Percentiles rank a stretch among this genome's conserved stretches.
Conservation (phyloP, 2,888 invertebrate species). For the Conus canariensis region DNA sequence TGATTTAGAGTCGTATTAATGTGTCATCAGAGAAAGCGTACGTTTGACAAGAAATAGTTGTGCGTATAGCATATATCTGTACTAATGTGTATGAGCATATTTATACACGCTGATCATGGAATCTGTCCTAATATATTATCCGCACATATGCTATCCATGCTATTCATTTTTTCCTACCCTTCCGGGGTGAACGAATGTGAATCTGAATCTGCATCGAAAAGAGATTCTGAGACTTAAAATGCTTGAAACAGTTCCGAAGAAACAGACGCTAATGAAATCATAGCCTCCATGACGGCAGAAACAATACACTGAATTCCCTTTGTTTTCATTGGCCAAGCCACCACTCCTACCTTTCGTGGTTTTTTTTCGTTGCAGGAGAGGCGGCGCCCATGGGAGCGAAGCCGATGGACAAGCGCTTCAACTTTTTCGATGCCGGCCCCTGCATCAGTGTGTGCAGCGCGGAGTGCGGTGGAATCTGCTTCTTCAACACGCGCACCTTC, state of each 20-base stretch:
- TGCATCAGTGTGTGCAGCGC: constrained; percentile 41
- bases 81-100: too few relatives aligned
- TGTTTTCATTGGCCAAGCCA: not conserved
- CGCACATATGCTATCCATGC: too few relatives aligned
- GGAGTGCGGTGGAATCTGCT: constrained; percentile 46
- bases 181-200: not conserved
- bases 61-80: too few relatives aligned
- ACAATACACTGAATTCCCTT: too few relatives aligned
- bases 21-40: too few relatives aligned
- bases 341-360: not conserved
- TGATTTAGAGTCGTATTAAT: too few relatives aligned
- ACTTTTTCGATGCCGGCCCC: constrained; percentile 43
- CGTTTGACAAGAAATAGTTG: too few relatives aligned
- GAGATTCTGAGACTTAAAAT: not conserved
- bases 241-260: not conserved
- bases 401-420: constrained; percentile 32
- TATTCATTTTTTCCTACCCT: too few relatives aligned
- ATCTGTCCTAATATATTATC: too few relatives aligned
- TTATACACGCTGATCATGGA: too few relatives aligned
- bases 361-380: constrained; percentile 6
- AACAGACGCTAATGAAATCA: not conserved
- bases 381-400: not conserved
- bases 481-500: constrained; percentile 45
- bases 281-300: too few relatives aligned
- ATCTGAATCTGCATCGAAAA: not conserved